Percentiles rank a stretch among this genome's conserved stretches.
Conservation (phyloP, 2,113 vertebrate species). For the Hemiprocne comata region DNA sequence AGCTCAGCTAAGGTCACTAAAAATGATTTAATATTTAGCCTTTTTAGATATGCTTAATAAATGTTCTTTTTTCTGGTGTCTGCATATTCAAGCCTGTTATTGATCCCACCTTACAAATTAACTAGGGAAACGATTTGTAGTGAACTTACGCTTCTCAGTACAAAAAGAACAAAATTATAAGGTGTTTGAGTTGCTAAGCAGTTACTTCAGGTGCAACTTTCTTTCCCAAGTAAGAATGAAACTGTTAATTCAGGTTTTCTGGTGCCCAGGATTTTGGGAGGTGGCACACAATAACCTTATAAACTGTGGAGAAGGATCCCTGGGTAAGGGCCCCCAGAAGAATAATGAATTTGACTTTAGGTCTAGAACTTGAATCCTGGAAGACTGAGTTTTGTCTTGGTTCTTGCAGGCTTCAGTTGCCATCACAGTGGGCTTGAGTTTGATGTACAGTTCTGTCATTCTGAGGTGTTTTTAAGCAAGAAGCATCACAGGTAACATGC, state of each 20-base stretch:
- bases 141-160: neutral
- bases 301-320: neutral
- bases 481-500: neutral
- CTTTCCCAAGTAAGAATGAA: neutral
- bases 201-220: neutral
- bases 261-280: neutral
- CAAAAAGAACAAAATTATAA: neutral
- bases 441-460: neutral
- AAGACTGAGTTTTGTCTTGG: neutral
- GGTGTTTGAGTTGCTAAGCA: neutral
- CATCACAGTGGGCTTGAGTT: neutral
- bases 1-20: neutral
- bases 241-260: fast-evolving
- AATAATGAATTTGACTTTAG: neutral
- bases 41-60: neutral
- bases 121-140: neutral
- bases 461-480: neutral
- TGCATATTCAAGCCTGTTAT: neutral
- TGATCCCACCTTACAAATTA: neutral
- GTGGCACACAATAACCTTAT: neutral
- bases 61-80: neutral
- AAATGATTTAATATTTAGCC: neutral
- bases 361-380: fast-evolving
- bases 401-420: neutral
- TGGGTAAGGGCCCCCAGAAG: neutral